Evolutionary conservation across 1,140 invertebrate species (phyloP).

Genomic region (Eupristina koningsbergeri): DNA sequence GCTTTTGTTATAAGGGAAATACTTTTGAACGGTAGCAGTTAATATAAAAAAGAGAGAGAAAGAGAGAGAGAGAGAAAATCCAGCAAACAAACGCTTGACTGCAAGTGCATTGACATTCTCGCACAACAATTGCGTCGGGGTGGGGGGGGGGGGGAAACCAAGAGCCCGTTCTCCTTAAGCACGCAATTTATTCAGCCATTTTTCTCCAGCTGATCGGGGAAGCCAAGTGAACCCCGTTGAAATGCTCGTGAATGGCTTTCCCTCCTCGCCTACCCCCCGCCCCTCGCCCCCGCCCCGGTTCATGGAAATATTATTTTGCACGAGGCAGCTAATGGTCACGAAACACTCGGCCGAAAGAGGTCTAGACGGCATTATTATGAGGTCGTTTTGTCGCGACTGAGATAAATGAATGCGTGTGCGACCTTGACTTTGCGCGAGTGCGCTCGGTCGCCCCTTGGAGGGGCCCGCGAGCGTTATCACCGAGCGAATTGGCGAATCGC

Average conservation of each 20-base stretch:
- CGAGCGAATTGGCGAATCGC: neutral
- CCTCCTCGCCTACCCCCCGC: no score
- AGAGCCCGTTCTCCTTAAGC: neutral
- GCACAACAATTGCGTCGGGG: neutral
- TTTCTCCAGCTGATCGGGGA: neutral
- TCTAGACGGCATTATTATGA: slow-evolving; percentile 13
- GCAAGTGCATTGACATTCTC: neutral
- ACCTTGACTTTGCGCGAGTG: slow-evolving; percentile 3
- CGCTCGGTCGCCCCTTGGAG: neutral
- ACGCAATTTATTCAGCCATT: neutral
- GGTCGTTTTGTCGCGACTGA: slow-evolving; percentile 5
- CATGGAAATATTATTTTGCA: slow-evolving; percentile 13
- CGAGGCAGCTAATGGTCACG: neutral
- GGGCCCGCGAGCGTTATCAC: no score
- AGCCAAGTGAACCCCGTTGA: neutral
- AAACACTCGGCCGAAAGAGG: neutral
- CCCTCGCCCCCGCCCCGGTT: neutral
- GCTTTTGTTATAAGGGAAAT: neutral
- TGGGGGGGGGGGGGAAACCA: no score
- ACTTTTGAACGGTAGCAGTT: neutral
- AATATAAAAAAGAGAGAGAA: no score
- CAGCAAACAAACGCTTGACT: neutral
- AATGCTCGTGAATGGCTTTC: neutral
- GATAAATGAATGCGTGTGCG: neutral
- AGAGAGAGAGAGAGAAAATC: no score